Evolutionary conservation across 1,140 invertebrate genomes (phyloP).

Genomic region (Belonocnema kinseyi): DNA sequence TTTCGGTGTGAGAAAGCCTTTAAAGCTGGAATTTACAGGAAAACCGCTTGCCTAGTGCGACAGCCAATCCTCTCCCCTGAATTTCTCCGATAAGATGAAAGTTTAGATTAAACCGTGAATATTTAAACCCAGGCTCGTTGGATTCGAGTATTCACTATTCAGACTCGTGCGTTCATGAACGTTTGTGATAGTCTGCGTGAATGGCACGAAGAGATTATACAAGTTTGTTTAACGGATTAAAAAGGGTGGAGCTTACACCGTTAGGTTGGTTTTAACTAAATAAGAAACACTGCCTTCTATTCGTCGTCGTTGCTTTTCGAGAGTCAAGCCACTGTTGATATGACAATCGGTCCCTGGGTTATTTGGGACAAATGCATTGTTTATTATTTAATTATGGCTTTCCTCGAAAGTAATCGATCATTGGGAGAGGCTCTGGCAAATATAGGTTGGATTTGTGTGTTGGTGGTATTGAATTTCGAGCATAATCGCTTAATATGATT

Average conservation of each 20-base stretch:
- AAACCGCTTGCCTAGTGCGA: conserved; percentile 36
- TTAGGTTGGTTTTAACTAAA: conserved; percentile 21
- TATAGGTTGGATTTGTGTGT: not conserved
- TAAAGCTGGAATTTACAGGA: conserved; percentile 25
- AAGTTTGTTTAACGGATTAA: conserved; percentile 52
- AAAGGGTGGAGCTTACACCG: conserved; percentile 25
- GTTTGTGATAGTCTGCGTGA: conserved; percentile 17
- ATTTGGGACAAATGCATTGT: not conserved
- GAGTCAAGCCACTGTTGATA: not conserved
- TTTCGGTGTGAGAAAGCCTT: conserved; percentile 17
- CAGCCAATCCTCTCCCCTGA: conserved; percentile 42
- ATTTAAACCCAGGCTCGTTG: conserved; percentile 47
- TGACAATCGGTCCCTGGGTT: not conserved
- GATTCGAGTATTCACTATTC: conserved; percentile 5
- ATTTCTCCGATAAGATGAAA: conserved; percentile 53
- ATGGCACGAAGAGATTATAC: conserved; percentile 41
- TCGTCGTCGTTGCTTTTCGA: not conserved
- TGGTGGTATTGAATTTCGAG: not conserved
- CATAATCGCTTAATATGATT: conserved; percentile 8
- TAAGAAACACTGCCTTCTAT: not conserved
- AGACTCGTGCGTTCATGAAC: not conserved
- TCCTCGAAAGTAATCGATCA: not conserved
- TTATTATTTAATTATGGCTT: conserved; percentile 1
- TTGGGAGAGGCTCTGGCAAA: not conserved
- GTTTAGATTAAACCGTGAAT: conserved; percentile 61